These are phyloP conservation scores for Orcinus orca DNA, from an alignment of 2,113 vertebrate species.

Conservation along the genomic window DNA sequence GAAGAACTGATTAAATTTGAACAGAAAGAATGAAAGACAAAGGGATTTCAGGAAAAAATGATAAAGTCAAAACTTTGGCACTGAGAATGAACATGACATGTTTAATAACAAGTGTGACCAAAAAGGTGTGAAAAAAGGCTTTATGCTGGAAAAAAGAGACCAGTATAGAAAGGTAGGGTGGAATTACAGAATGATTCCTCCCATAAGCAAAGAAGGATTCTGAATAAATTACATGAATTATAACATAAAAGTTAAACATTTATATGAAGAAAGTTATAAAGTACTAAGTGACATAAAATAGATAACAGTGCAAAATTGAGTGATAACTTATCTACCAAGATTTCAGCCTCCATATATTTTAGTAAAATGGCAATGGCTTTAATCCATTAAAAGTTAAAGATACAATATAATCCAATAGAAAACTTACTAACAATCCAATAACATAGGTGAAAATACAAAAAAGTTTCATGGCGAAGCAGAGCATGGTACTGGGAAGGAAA, in stretches of 20 bases:
- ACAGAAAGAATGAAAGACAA: not conserved
- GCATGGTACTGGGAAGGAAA: not conserved
- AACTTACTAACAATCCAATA: constrained; percentile 49
- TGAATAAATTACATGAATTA: constrained; percentile 16
- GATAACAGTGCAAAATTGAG: not conserved
- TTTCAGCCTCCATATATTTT: not conserved
- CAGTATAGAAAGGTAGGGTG: not conserved
- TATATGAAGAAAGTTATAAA: constrained; percentile 10
- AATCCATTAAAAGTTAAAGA: not conserved
- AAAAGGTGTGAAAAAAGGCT: not conserved
- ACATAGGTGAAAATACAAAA: not conserved
- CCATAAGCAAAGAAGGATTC: not conserved
- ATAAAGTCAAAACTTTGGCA: constrained; percentile 5
- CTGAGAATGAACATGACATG: not conserved
- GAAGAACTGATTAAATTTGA: not conserved
- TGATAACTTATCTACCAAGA: not conserved
- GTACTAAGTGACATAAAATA: not conserved
- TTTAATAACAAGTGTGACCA: not conserved
- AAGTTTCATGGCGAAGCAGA: not conserved
- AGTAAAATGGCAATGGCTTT: not conserved
- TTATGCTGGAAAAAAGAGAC: not conserved
- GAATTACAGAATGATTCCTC: not conserved
- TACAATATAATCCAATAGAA: constrained; percentile 10
- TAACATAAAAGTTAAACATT: not conserved
- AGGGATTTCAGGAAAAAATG: constrained; percentile 2